Evolutionary conservation across 2,797 vertebrate genomes (phyloP), one percentile per base, ranked within the genome.

Genomic region (Syndactyla subalaris): DNA sequence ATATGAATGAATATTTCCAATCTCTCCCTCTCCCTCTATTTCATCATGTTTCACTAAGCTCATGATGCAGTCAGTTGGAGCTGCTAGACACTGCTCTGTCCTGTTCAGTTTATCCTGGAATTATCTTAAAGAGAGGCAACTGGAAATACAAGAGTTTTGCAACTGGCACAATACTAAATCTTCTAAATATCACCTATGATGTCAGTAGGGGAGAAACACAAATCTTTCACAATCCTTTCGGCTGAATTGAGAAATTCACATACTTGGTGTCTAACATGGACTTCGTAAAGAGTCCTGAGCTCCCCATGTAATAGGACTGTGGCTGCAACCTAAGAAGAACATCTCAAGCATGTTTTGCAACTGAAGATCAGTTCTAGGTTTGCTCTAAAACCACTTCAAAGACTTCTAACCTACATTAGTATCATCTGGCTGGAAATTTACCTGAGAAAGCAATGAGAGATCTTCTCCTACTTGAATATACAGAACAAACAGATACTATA

Each of bases 351-450:
- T 10, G n/a, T 73, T 89, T 88, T 81, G 66, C 48, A 82, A n/a
- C 30, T 84, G 39, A 78, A 58, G 30, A 81, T 72, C 49, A 38
- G 14, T 71, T 82, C 77, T 10, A 74, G 10, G 15, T 52, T 87
- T 92, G 71, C 74, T 85, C 59, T 75, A 65, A 92, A 89, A 82
- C 36, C 21, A 49, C 51, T 84, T 83, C 68, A 91, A 62, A 91
- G 32, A 49, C 18, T 59, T 95, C n/a, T 52, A 58, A 75, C 75
- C 58, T 81, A 57, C 18, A 52, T 45, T 20, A n/a, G 36, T 36
- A 58, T 66, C 39, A 72, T 63, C 58, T 54, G 21, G 10, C 32
- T 81, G 57, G 39, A 82, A 91, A 74, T 43, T 58, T 57, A 38
- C 19, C 8, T 74, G 26, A 89, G 79, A 91, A 83, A 62, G 23